A percentile compares a stretch with the other conserved stretches of the same genome.
Conservation (phyloP, 2,113 vertebrate genomes). For the Eptesicus fuscus region DNA sequence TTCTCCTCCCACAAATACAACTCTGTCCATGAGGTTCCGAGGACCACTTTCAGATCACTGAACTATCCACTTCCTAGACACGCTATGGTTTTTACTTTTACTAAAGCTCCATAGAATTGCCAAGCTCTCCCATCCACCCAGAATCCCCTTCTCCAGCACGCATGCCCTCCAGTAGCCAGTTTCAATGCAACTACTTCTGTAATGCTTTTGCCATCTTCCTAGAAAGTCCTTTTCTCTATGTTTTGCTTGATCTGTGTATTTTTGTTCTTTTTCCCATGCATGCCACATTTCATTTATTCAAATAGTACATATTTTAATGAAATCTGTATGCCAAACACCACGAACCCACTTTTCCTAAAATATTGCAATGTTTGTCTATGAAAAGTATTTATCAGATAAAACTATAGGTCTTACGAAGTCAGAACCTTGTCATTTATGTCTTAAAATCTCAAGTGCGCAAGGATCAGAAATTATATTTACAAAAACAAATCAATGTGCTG, state of each 20-base stretch:
- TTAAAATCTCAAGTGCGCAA: background rate
- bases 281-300: background rate
- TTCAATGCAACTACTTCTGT: background rate
- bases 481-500: background rate
- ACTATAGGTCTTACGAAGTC: background rate
- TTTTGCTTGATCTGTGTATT: background rate
- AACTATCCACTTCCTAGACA: background rate
- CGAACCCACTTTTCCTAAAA: background rate
- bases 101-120: background rate
- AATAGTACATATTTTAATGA: background rate
- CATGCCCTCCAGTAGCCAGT: background rate
- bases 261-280: background rate
- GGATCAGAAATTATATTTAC: background rate
- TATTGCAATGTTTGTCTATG: background rate
- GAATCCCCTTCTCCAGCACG: background rate
- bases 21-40: background rate
- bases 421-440: background rate
- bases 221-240: background rate
- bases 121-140: background rate
- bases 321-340: background rate
- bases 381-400: background rate
- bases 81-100: background rate
- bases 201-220: background rate
- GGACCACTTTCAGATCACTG: background rate
- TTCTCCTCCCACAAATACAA: background rate